These are phyloP conservation scores for Chionomys nivalis DNA, from an alignment of 2,113 vertebrate genomes.

Conservation along the genomic window DNA sequence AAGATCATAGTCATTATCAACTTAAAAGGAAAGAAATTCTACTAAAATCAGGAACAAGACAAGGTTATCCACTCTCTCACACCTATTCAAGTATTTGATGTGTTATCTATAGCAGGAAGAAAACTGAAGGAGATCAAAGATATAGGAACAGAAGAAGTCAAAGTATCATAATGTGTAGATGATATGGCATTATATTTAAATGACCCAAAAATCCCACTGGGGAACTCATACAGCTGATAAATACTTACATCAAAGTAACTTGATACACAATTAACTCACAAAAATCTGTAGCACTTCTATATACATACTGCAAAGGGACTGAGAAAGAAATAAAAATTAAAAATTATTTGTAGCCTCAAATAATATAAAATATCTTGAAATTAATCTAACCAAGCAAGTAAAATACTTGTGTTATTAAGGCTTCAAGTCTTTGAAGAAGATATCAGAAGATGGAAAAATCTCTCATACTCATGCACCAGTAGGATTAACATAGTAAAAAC, in stretches of 20 bases:
- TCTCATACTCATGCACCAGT: neutral
- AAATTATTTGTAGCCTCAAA: neutral
- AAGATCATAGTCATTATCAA: neutral
- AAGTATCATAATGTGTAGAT: neutral
- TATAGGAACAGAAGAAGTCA: neutral
- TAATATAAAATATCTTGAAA: neutral
- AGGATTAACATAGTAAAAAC: neutral
- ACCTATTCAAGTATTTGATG: neutral
- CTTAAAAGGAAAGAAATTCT: neutral
- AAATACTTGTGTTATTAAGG: neutral
- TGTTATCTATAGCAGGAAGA: neutral
- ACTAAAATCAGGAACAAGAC: neutral
- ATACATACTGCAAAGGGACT: neutral
- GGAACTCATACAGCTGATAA: neutral
- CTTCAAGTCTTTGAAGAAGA: neutral
- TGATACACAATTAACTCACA: neutral
- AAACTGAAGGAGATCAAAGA: neutral
- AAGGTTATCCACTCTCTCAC: neutral
- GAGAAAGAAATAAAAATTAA: neutral
- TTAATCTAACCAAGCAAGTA: neutral
- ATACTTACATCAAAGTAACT: neutral
- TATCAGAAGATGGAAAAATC: neutral
- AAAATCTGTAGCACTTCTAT: neutral
- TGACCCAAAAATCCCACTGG: neutral
- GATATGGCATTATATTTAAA: neutral